Base-by-base conservation (phyloP, 2,797 vertebrate genomes). In the Tauraco hartlaubi region DNA sequence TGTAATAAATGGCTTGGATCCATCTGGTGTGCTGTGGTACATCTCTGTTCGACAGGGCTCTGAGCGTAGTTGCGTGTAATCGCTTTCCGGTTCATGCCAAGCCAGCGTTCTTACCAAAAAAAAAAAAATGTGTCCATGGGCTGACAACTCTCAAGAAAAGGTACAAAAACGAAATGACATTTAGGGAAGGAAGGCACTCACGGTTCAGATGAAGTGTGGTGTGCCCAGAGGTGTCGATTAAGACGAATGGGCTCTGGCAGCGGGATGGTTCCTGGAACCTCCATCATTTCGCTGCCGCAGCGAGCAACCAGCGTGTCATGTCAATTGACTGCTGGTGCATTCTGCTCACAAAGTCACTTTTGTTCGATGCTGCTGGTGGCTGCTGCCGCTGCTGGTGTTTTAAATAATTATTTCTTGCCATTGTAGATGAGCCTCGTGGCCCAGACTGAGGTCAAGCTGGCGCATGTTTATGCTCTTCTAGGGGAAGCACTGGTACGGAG, bases 11-110 rank as follows among this genome's bases (percentile, higher is more conserved):
- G 17, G 6, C 75, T 85, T 1, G 2, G 13, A 43, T 81, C 28
- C 0, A n/a, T 81, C 41, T 78, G 4, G 7, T 43, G 20, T 0
- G 0, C 54, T 66, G 33, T 63, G 41, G 66, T 89, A 21, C 7
- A 13, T 49, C 55, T 51, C 23, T 68, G 41, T 78, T 86, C 5
- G 2, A 71, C 71, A 39, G 80, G 33, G 35, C 43, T 74, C 66
- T 86, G 77, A 76, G 71, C 39, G 2, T 14, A 28, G 31, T 26
- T 73, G 37, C 63, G 6, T 21, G 29, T 55, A 23, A 52, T 58
- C 1, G 0, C 44, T 63, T 59, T 62, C 41, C 0, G 0, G 8
- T 75, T 92, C 59, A 9, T 33, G 48, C 63, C 87, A 74, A 90
- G 80, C 55, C 71, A 73, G 58, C 31, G 4, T 49, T 79, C 63